Evolutionary conservation across 2,797 vertebrate genomes (phyloP).

Genomic region (Sorex maritimensis): DNA sequence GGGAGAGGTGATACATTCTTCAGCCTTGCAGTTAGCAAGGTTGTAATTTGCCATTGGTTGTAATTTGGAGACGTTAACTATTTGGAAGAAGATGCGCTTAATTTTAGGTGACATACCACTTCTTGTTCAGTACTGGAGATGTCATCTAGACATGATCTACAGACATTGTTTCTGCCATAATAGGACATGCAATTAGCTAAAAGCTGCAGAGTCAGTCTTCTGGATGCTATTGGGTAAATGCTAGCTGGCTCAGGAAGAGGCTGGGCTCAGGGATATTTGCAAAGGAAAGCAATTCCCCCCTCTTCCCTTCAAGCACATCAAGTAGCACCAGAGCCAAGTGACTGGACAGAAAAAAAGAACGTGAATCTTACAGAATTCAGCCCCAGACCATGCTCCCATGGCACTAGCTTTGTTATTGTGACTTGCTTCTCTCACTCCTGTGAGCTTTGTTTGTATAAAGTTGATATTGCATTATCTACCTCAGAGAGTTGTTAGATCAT

Average conservation of each 20-base stretch:
- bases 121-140: conserved; percentile 20
- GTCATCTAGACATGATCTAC: conserved; percentile 22
- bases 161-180: background rate
- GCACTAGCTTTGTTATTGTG: background rate
- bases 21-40: conserved; percentile 38
- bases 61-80: conserved; percentile 49
- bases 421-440: background rate
- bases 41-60: conserved; percentile 45
- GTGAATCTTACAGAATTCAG: background rate
- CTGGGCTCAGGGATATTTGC: background rate
- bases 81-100: conserved; percentile 15
- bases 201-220: background rate
- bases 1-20: too few species aligned
- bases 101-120: background rate
- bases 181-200: background rate
- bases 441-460: conserved; percentile 1
- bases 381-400: background rate
- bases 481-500: background rate
- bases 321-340: background rate
- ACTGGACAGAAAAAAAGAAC: background rate
- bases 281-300: background rate
- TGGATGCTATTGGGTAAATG: background rate
- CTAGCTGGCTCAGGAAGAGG: background rate
- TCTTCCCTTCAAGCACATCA: conserved; percentile 7
- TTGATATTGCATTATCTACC: background rate